Evolutionary conservation across 2,113 vertebrate genomes (phyloP).

Genomic region (Colossoma macropomum): DNA sequence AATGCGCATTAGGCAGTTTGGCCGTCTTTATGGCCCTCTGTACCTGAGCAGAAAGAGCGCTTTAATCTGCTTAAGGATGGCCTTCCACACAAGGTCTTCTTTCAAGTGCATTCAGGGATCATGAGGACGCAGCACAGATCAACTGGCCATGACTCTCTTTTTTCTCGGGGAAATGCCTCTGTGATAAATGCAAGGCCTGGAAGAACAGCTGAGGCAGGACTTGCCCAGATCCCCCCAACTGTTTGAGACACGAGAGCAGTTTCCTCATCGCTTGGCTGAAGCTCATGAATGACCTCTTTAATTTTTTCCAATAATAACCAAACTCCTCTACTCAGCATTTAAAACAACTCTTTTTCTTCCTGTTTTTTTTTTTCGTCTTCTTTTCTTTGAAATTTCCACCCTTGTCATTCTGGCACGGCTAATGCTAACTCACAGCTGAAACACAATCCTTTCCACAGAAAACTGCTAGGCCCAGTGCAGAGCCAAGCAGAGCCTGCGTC

Average conservation of each 20-base stretch:
- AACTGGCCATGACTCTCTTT: conserved; percentile 63
- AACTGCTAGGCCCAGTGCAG: conserved; percentile 24
- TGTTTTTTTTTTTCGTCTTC: conserved; percentile 50
- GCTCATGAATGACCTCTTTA: conserved; percentile 80
- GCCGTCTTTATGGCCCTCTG: conserved; percentile 58
- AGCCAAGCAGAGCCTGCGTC: conserved; percentile 40
- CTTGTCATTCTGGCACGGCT: conserved; percentile 66
- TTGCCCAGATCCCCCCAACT: conserved; percentile 71
- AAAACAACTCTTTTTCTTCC: conserved; percentile 51
- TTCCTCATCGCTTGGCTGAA: conserved; percentile 81
- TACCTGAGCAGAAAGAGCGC: conserved; percentile 65
- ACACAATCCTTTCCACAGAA: conserved; percentile 62
- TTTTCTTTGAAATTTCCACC: conserved; percentile 74
- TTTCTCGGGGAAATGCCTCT: conserved; percentile 74
- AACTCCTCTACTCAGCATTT: conserved; percentile 77
- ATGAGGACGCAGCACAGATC: conserved; percentile 67
- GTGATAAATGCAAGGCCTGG: conserved; percentile 79
- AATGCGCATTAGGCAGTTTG: conserved; percentile 58
- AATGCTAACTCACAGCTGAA: conserved; percentile 66
- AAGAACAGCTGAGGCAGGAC: conserved; percentile 81
- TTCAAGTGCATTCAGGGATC: conserved; percentile 69
- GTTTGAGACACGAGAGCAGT: conserved; percentile 79
- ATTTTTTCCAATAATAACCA: conserved; percentile 78
- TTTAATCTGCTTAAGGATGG: conserved; percentile 61
- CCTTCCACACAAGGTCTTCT: conserved; percentile 68